Base-by-base conservation (phyloP, 2,113 vertebrate species). In the Glaucidium brasilianum region DNA sequence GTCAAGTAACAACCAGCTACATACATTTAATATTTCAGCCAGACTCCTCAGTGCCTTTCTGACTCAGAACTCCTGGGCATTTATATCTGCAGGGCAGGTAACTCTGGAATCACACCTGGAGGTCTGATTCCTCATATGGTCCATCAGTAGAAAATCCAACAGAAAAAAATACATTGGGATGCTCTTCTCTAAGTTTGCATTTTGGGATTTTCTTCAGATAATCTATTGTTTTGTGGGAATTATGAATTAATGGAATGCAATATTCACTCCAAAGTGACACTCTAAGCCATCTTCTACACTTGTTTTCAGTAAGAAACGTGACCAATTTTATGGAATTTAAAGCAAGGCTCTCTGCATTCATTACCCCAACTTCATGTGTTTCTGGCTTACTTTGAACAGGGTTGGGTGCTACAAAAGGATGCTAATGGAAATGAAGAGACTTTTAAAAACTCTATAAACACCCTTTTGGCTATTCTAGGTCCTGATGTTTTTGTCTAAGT, bases 261-360 rank as follows among this genome's bases (percentile, higher is more conserved):
- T 56, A 47, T 39, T 92, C 25, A 37, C 35, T 63, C 53, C 23
- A 11, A 23, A 91, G 30, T 69, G 34, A 64, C 9, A 29, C 11
- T 41, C 5, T 11, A 26, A 26, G 21, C 29, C 20, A 23, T 75
- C 34, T 34, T 63, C 32, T 87, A 2, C 6, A 5, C 14, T 72
- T 1, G 0, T 35, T 90, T 88, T 26, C 45, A 56, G 30, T 27
- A 34, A 85, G 60, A 92, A 81, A 66, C 18, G 15, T 43, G 27
- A 22, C 18, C 0, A 0, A 7, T 21, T 35, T 69, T 74, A 30
- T 13, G 3, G 25, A 45, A 50, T 79, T 73, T 59, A 71, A 72
- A 78, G 26, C 17, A 45, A 50, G 23, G 7, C 3, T 14, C 16
- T 9, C 41, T 15, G 20, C 56, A 25, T 58, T 56, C 29, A 12